phyloP scores from a whole-genome alignment of 2,888 invertebrate genomes.

The Eretmocerus hayati region DNA sequence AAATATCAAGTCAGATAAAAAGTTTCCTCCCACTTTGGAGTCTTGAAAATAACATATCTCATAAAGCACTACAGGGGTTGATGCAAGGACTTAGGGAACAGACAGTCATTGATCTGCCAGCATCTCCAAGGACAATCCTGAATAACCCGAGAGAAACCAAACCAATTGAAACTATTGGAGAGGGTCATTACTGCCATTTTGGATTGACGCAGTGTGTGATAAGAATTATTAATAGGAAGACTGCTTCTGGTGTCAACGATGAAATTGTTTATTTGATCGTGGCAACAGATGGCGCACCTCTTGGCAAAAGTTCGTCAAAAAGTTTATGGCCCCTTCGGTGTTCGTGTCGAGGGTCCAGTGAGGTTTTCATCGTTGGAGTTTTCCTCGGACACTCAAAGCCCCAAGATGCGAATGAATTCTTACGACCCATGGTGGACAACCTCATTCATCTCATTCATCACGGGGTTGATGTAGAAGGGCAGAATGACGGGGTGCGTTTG shows the following conservation, averaged over 20 bases:
- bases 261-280: background rate
- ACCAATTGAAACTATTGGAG: background rate
- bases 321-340: background rate
- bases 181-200: conserved; percentile 1
- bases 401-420: background rate
- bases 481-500: background rate
- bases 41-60: no score
- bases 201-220: background rate
- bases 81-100: no score
- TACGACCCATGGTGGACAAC: background rate
- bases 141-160: background rate
- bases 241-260: no score
- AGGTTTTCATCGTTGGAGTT: background rate
- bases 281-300: background rate
- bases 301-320: background rate
- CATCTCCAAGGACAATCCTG: background rate
- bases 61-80: no score
- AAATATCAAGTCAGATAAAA: no score
- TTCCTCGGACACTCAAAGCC: background rate
- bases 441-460: background rate
- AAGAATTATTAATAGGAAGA: background rate
- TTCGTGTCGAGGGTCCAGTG: background rate
- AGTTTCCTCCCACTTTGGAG: no score
- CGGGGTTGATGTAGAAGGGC: background rate
- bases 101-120: no score